Conservation (phyloP, 2,888 invertebrate genomes). For the Phyllotreta striolata region DNA sequence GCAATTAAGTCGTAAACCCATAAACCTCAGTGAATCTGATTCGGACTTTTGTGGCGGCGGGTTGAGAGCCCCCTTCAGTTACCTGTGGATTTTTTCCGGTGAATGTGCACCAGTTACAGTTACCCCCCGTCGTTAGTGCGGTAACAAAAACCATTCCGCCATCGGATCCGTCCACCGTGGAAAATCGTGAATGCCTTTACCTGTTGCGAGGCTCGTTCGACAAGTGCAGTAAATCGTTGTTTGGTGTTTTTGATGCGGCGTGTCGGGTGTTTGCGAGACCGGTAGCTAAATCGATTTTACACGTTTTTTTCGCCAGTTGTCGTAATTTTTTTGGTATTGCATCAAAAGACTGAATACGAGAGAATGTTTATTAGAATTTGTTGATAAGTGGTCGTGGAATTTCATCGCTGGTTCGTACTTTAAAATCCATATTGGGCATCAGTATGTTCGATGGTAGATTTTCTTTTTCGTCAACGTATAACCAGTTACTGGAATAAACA, state of each 20-base stretch:
- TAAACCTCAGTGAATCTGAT: slow-evolving; percentile 37
- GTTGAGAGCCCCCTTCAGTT: slow-evolving; percentile 31
- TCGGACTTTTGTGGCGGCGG: slow-evolving; percentile 32
- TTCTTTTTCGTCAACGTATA: slow-evolving; percentile 45
- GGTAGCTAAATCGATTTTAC: slow-evolving; percentile 11
- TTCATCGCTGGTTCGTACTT: slow-evolving; percentile 44
- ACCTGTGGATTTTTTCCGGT: slow-evolving; percentile 28
- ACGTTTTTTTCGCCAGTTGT: too few species aligned
- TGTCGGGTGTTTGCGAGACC: slow-evolving; percentile 15
- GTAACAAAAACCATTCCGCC: slow-evolving; percentile 23
- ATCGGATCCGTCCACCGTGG: slow-evolving; percentile 2
- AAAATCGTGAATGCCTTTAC: slow-evolving; percentile 22
- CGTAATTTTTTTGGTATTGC: too few species aligned
- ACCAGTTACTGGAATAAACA: slow-evolving; percentile 24
- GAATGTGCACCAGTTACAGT: slow-evolving; percentile 35
- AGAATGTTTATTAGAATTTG: too few species aligned
- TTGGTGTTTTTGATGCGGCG: slow-evolving; percentile 17
- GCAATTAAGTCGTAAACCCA: slow-evolving; percentile 43
- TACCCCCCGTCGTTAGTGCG: slow-evolving; percentile 36
- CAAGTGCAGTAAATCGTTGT: slow-evolving; percentile 31
- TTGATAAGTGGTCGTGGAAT: slow-evolving; percentile 44
- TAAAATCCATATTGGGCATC: slow-evolving; percentile 41
- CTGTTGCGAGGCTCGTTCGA: slow-evolving; percentile 30
- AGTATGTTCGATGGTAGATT: slow-evolving; percentile 31
- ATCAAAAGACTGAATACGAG: background rate